Base-by-base conservation (phyloP, 2,888 invertebrate genomes). In the Mamestra brassicae region DNA sequence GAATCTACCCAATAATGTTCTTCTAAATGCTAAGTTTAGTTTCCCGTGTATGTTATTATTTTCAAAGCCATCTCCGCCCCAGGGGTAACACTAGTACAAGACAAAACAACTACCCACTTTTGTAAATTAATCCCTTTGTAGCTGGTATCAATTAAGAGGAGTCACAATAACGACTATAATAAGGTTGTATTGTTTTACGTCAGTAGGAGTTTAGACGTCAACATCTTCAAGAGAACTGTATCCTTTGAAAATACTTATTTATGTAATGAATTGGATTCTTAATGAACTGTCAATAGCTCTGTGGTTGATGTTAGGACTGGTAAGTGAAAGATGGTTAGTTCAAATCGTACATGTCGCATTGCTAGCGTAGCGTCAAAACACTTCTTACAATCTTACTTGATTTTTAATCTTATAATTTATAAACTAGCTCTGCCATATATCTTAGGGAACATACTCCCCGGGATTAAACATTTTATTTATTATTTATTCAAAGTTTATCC, bases 81-180 rank as follows among this genome's bases (percentile, higher is more conserved):
- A 42, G 11, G n/a, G 15, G 11, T 64, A 17, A 15, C 34, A 38
- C 15, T 13, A 13, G 7, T 26, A 26, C 4, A 13, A 77, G 15
- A 52, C 15, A 8, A 47, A 61, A 77, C 17, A 36, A 36, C 26
- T 1, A 57, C 38, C 57, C 50, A 57, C 42, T 62, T 52, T 38
- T 36, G 45, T 11, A 63, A 77, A 77, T 36, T 15, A 63, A 78
- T 52, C 62, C 57, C 45, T 11, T 58, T 78, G 45, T 63, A 42
- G 36, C 54, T 47, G 13, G 10, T 36, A 36, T 57, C 55, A 61
- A 55, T 52, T 45, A 70, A 11, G 11, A 61, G 13, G 11, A 70
- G 61, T 63, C 34, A 72, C 62, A 62, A 62, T 47, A 71, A 26
- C 26, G 26, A 17, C 77, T 52, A 52, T 8, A 63, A 4, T 52